Percentiles rank a stretch among this genome's conserved stretches.
phyloP scores from a whole-genome alignment of 2,888 invertebrate genomes.

The Tricholauxania praeusta region DNA sequence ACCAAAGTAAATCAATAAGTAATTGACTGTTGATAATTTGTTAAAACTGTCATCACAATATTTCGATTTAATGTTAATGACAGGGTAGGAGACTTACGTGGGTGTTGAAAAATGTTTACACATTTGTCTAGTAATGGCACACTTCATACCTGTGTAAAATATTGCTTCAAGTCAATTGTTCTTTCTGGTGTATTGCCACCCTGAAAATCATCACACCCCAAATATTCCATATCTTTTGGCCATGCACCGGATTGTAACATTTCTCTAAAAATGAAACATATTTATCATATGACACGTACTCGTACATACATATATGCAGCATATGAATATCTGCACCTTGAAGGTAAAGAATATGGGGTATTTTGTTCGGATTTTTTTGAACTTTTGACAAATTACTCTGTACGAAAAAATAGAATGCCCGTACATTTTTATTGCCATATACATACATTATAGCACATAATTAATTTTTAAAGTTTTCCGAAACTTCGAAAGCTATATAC shows the following conservation, averaged over 20 bases:
- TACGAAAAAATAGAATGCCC: too few relatives aligned
- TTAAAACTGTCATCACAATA: constrained; percentile 10
- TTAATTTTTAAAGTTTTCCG: too few relatives aligned
- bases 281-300: too few relatives aligned
- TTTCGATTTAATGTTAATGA: not conserved
- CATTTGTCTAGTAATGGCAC: not conserved
- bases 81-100: too few relatives aligned
- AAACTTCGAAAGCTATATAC: too few relatives aligned
- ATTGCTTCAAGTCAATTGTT: constrained; percentile 77
- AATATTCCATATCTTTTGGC: constrained; percentile 79
- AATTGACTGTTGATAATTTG: constrained; percentile 20
- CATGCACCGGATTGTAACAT: constrained; percentile 79
- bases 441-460: too few relatives aligned
- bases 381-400: too few relatives aligned
- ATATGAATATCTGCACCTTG: too few relatives aligned
- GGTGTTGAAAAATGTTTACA: not conserved
- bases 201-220: constrained; percentile 83
- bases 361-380: too few relatives aligned
- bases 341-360: too few relatives aligned
- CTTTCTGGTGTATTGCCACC: constrained; percentile 82
- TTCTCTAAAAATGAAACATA: constrained; percentile 69
- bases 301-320: too few relatives aligned
- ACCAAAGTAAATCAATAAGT: constrained; percentile 10
- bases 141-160: constrained; percentile 74
- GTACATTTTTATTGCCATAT: too few relatives aligned